These are phyloP conservation scores for Enchytraeus crypticus DNA, from an alignment of 2,888 invertebrate species.

Conservation along the genomic window DNA sequence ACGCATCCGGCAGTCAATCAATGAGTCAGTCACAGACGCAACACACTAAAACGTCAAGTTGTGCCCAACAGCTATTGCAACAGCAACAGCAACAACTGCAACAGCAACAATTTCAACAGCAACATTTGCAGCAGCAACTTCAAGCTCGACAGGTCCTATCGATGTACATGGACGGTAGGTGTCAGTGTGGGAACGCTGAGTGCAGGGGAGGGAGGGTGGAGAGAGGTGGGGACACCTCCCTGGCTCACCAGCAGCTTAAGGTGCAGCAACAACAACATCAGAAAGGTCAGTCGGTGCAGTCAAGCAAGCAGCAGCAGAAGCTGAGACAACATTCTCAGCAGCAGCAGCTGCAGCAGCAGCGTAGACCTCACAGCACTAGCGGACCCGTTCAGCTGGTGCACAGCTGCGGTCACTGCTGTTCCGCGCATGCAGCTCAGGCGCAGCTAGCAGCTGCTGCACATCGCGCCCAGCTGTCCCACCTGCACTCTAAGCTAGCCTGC, in stretches of 20 bases:
- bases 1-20: background rate
- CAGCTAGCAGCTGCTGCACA: constrained; percentile 5
- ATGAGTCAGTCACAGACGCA: background rate
- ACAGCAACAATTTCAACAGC: background rate
- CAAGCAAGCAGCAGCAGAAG: constrained; percentile 4
- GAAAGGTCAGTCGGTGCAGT: background rate
- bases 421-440: too few species aligned
- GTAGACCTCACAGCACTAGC: background rate
- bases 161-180: constrained; percentile 14
- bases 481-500: constrained; percentile 29
- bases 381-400: too few species aligned
- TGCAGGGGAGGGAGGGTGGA: background rate
- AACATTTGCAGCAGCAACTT: constrained; percentile 1
- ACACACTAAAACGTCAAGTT: background rate
- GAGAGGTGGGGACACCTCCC: background rate
- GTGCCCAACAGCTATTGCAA: background rate
- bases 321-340: background rate
- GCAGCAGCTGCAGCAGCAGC: background rate
- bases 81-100: constrained; percentile 1
- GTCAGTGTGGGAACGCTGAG: constrained; percentile 6
- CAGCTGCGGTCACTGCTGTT: too few species aligned
- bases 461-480: constrained; percentile 31
- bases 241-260: background rate
- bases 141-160: constrained; percentile 13
- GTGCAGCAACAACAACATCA: constrained; percentile 6